A percentile compares a stretch with the other conserved stretches of the same genome.
phyloP scores from a whole-genome alignment of 2,888 invertebrate species.

The Cerastis leucographa region DNA sequence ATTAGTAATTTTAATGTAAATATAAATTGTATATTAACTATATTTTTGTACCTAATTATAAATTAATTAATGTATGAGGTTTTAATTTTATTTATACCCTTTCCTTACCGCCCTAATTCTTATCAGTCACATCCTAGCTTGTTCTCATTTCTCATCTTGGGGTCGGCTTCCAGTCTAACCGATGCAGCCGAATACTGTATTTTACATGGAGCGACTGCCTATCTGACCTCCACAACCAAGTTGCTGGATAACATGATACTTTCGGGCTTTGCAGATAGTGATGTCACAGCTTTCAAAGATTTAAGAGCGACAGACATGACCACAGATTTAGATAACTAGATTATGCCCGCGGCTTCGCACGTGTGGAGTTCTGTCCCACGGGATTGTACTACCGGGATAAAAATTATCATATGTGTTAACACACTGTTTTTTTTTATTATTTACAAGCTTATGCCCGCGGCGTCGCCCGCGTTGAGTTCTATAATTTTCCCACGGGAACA shows the following conservation, averaged over 20 bases:
- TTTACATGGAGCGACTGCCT: neutral
- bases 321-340: too few relatives aligned
- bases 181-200: neutral
- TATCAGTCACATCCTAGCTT: neutral
- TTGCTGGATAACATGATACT: neutral
- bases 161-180: neutral
- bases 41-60: slow-evolving; percentile 64
- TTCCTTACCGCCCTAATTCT: neutral
- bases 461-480: too few relatives aligned
- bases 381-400: too few relatives aligned
- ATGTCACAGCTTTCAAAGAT: neutral
- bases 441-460: too few relatives aligned
- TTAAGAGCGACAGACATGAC: neutral
- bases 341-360: too few relatives aligned
- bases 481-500: too few relatives aligned
- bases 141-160: neutral
- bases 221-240: neutral
- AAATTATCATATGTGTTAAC: too few relatives aligned
- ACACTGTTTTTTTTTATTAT: too few relatives aligned
- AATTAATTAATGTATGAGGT: slow-evolving; percentile 30
- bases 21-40: slow-evolving; percentile 47
- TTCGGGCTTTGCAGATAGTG: too few relatives aligned
- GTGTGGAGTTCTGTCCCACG: too few relatives aligned
- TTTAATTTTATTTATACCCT: slow-evolving; percentile 10
- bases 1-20: slow-evolving; percentile 55